Percentiles rank a stretch among this genome's conserved stretches.
Evolutionary conservation across 2,888 invertebrate genomes (phyloP).

Genomic region (Sthenelais limicola): DNA sequence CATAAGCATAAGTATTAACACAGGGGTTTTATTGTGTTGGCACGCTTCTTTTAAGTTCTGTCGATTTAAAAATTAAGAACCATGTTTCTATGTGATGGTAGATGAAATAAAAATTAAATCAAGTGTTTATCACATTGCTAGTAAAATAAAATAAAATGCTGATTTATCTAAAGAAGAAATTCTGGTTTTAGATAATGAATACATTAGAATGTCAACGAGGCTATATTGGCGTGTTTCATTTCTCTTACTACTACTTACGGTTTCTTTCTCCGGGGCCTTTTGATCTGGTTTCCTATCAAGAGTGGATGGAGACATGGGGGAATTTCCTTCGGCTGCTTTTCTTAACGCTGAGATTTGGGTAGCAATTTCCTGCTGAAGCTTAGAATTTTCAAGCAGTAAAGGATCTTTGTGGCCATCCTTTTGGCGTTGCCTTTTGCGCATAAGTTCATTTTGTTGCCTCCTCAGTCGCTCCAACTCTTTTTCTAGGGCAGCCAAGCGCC

Average conservation of each 20-base stretch:
- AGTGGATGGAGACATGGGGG: not conserved
- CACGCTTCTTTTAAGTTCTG: no score
- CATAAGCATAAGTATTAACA: no score
- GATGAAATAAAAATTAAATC: no score
- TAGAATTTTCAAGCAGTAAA: slow-evolving; percentile 62
- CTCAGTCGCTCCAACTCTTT: slow-evolving; percentile 59
- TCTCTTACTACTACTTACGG: slow-evolving; percentile 21
- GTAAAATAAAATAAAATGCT: no score
- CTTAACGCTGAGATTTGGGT: slow-evolving; percentile 58
- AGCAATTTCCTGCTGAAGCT: slow-evolving; percentile 64
- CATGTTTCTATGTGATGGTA: no score
- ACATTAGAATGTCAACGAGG: no score
- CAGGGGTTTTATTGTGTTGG: no score
- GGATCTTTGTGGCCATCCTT: slow-evolving; percentile 68
- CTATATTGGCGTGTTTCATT: no score
- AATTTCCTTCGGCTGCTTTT: slow-evolving; percentile 50
- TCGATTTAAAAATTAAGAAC: no score
- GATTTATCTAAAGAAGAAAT: no score
- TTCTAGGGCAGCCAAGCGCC: slow-evolving; percentile 31
- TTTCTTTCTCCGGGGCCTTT: not conserved
- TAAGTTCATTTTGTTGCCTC: slow-evolving; percentile 65
- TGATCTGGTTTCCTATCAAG: not conserved
- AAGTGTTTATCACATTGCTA: no score
- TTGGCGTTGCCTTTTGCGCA: slow-evolving; percentile 58
- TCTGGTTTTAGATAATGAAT: no score